Base-by-base conservation (phyloP, 2,888 invertebrate genomes). In the Mesoligia furuncula region DNA sequence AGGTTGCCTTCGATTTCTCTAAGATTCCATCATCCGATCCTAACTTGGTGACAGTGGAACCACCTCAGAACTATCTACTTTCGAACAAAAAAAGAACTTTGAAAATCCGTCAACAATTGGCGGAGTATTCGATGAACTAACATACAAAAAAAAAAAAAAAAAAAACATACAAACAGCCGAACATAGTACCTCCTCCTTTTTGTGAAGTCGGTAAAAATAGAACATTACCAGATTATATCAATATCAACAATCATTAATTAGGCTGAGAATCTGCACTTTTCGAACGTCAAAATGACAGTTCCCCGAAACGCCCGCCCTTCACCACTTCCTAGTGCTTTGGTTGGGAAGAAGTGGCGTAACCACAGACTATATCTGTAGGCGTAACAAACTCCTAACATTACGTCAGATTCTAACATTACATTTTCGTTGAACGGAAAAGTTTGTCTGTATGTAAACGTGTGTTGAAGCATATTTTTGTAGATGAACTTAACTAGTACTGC, bases 381-480 rank as follows among this genome's bases (percentile, higher is more conserved):
- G 9, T 8, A 54, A 54, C 11, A 54, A 54, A 54, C 24, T 54
- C 54, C 54, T n/a, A 54, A 54, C 54, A 54, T 24, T 54, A 24
- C 51, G 8, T 54, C 2, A 45, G 24, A 64, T 8, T 7, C 4
- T 7, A 13, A 39, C 13, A 59, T 59, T 64, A 61, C 42, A 6
- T 54, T 83, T 71, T 64, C n/a, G 70, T 67, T 59, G 31, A 68
- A 77, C 15, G n/a, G 24, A 73, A 76, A 76, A 68, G 51, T 76
- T 81, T 64, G 24, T 74, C n/a, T 27, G 20, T 73, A 54, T 45
- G 39, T 74, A 45, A 48, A 51, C 17, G 36, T 54, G 20, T 27
- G 59, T 45, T 61, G 15, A 31, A 65, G 15, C 51, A 31, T 65
- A 27, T 81, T 72, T 65, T 59, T 82, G 68, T 39, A 65, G 27